Percentiles rank a stretch among this genome's conserved stretches.
phyloP scores from a whole-genome alignment of 2,113 vertebrate genomes.

The Otolemur garnettii region DNA sequence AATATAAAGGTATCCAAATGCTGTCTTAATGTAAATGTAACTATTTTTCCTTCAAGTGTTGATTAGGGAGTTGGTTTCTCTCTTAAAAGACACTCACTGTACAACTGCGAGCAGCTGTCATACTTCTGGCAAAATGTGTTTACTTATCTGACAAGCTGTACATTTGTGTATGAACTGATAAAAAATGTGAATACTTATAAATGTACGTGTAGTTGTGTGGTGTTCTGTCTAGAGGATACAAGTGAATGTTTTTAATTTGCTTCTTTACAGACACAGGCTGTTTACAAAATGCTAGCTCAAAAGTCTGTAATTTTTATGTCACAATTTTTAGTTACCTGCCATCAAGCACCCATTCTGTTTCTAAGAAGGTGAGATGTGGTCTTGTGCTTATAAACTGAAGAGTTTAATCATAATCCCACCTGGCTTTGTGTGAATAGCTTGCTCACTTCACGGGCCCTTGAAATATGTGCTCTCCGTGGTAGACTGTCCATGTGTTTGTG shows the following conservation, averaged over 20 bases:
- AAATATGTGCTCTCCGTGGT: background rate
- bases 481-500: conserved; percentile 59
- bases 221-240: conserved; percentile 43
- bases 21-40: conserved; percentile 85
- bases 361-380: background rate
- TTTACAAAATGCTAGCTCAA: conserved; percentile 72
- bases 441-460: conserved; percentile 69
- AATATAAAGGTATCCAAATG: conserved; percentile 80
- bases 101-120: conserved; percentile 82
- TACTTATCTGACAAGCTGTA: conserved; percentile 79
- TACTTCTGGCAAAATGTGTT: conserved; percentile 82
- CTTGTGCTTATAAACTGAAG: background rate
- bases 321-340: background rate
- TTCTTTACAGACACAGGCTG: conserved; percentile 74
- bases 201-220: conserved; percentile 43
- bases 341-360: background rate
- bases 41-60: conserved; percentile 82
- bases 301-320: background rate
- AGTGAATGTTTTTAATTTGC: conserved; percentile 54
- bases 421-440: conserved; percentile 69
- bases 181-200: conserved; percentile 74
- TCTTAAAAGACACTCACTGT: conserved; percentile 85
- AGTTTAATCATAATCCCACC: background rate
- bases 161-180: conserved; percentile 78
- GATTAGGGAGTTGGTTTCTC: conserved; percentile 85